A percentile compares a stretch with the other conserved stretches of the same genome.
These are phyloP conservation scores for Disparrhopalites patrizii DNA, from an alignment of 2,888 invertebrate genomes.

Conservation along the genomic window DNA sequence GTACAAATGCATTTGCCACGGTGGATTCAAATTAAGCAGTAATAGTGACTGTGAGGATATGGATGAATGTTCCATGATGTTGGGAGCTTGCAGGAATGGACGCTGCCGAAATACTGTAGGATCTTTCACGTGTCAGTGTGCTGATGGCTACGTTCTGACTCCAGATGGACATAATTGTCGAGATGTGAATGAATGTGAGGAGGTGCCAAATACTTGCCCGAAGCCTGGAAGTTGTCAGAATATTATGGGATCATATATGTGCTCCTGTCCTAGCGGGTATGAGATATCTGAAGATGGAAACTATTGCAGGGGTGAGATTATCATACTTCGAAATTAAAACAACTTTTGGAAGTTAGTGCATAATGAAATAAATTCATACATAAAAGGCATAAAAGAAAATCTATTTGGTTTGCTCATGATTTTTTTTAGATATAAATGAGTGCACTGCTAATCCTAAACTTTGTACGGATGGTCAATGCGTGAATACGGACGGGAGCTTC, in stretches of 20 bases:
- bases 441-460: conserved; percentile 61
- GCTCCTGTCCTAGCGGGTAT: conserved; percentile 75
- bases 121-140: conserved; percentile 65
- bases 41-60: conserved; percentile 68
- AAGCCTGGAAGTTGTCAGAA: conserved; percentile 65
- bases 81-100: conserved; percentile 72
- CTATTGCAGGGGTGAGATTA: conserved; percentile 55
- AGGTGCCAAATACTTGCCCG: conserved; percentile 62
- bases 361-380: conserved; percentile 2
- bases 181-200: conserved; percentile 72
- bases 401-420: conserved; percentile 9
- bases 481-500: conserved; percentile 76
- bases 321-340: too few relatives aligned
- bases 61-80: conserved; percentile 76
- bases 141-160: conserved; percentile 69
- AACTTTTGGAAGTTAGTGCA: not conserved
- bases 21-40: conserved; percentile 70
- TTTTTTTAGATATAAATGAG: conserved; percentile 70
- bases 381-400: conserved; percentile 17
- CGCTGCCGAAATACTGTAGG: conserved; percentile 57
- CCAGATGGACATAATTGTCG: conserved; percentile 73
- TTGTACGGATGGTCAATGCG: conserved; percentile 66
- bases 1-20: conserved; percentile 71
- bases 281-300: conserved; percentile 62
- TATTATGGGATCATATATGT: conserved; percentile 65